Evolutionary conservation across 2,797 vertebrate genomes (phyloP).

Genomic region (Diplodus puntazzo): DNA sequence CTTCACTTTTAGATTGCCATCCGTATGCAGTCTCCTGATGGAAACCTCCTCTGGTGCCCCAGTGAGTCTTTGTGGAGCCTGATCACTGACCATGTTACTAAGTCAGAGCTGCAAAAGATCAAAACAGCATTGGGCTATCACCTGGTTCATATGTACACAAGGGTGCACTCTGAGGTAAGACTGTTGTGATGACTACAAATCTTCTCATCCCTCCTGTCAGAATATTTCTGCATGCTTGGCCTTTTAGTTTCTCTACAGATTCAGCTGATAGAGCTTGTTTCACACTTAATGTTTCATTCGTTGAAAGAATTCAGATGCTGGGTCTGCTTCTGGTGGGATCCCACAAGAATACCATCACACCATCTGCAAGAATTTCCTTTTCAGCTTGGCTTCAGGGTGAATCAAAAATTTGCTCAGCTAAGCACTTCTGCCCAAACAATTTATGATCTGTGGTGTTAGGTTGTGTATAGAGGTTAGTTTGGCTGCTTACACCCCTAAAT

Average conservation of each 20-base stretch:
- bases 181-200: background rate
- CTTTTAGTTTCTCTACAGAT: constrained; percentile 15
- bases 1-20: constrained; percentile 20
- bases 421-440: constrained; percentile 46
- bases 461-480: constrained; percentile 49
- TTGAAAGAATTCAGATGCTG: constrained; percentile 26
- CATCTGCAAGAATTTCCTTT: constrained; percentile 52
- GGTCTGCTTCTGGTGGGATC: constrained; percentile 26
- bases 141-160: constrained; percentile 87
- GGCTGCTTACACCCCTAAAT: constrained; percentile 47
- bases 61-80: constrained; percentile 86
- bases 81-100: constrained; percentile 83
- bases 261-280: background rate
- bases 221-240: background rate
- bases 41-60: constrained; percentile 60
- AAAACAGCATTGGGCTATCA: constrained; percentile 83
- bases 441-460: constrained; percentile 33
- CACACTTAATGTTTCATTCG: constrained; percentile 20
- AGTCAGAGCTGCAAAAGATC: constrained; percentile 84
- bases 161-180: constrained; percentile 88
- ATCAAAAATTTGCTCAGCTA: constrained; percentile 30
- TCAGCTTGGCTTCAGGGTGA: constrained; percentile 1
- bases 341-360: constrained; percentile 40
- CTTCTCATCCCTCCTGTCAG: background rate
- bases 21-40: constrained; percentile 68